phyloP scores from a whole-genome alignment of 2,888 invertebrate genomes.

The Euplexia lucipara region DNA sequence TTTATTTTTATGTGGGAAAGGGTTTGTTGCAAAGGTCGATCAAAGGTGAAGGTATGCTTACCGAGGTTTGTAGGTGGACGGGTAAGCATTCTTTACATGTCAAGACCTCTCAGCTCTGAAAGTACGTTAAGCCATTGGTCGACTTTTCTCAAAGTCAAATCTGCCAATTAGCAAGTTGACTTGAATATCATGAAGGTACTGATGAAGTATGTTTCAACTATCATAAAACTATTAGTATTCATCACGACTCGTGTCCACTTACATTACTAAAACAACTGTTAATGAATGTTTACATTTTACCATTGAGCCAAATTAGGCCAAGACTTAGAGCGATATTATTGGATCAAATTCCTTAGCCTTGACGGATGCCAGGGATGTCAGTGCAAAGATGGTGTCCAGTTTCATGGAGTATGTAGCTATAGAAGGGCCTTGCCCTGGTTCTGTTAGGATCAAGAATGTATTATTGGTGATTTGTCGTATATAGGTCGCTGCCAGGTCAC shows the following conservation, averaged over 20 bases:
- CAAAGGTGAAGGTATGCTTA: too few species aligned
- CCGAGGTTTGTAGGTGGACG: too few species aligned
- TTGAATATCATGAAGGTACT: neutral
- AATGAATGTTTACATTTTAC: conserved; percentile 30
- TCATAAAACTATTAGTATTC: conserved; percentile 2
- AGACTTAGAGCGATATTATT: conserved; percentile 41
- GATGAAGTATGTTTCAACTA: neutral
- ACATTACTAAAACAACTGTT: conserved; percentile 35
- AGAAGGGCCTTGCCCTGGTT: conserved; percentile 26
- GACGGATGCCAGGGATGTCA: conserved; percentile 56
- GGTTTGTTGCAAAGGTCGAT: too few species aligned
- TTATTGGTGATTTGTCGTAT: too few species aligned
- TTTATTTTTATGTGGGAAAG: too few species aligned
- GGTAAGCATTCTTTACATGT: too few species aligned
- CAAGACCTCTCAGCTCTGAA: too few species aligned
- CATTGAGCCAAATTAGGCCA: conserved; percentile 62
- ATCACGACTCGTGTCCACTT: conserved; percentile 25
- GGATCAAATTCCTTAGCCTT: conserved; percentile 70
- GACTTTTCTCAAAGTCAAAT: too few species aligned
- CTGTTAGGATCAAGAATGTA: neutral
- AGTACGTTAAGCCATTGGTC: too few species aligned
- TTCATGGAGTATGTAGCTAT: conserved; percentile 37
- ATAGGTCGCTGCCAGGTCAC: too few species aligned
- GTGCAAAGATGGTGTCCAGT: conserved; percentile 49
- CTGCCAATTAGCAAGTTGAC: too few species aligned